Evolutionary conservation across 2,113 vertebrate genomes (phyloP).

Genomic region (Abramis brama): DNA sequence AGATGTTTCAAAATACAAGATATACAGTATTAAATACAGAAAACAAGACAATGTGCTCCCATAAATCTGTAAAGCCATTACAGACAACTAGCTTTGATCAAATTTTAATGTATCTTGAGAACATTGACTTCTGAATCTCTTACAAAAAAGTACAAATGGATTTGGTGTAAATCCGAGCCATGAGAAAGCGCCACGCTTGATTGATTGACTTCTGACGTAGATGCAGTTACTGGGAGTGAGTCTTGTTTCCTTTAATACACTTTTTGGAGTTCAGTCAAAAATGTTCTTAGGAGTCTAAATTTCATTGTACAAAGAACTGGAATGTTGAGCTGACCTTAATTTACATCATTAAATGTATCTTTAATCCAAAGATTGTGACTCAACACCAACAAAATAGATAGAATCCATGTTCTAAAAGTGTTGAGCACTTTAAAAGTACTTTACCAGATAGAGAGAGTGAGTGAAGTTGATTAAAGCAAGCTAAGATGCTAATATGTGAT

Average conservation of each 20-base stretch:
- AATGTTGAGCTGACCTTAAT: constrained; percentile 34
- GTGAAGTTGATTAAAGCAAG: neutral
- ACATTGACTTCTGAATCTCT: neutral
- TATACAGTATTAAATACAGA: neutral
- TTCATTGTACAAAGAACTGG: constrained; percentile 28
- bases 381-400: constrained; percentile 31
- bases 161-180: constrained; percentile 26
- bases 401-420: constrained; percentile 24
- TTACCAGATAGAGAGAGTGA: constrained; percentile 7
- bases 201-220: constrained; percentile 34
- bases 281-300: constrained; percentile 53
- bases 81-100: neutral
- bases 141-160: neutral
- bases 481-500: constrained; percentile 43
- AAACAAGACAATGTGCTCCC: neutral
- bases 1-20: neutral
- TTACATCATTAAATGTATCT: constrained; percentile 50
- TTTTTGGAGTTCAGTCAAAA: constrained; percentile 64
- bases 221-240: constrained; percentile 35
- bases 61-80: neutral
- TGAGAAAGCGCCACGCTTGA: constrained; percentile 17
- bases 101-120: neutral
- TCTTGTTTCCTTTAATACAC: constrained; percentile 61
- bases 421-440: constrained; percentile 19
- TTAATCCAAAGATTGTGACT: constrained; percentile 38